Base-by-base conservation (phyloP, 2,888 invertebrate genomes). In the Epinotia ramella region DNA sequence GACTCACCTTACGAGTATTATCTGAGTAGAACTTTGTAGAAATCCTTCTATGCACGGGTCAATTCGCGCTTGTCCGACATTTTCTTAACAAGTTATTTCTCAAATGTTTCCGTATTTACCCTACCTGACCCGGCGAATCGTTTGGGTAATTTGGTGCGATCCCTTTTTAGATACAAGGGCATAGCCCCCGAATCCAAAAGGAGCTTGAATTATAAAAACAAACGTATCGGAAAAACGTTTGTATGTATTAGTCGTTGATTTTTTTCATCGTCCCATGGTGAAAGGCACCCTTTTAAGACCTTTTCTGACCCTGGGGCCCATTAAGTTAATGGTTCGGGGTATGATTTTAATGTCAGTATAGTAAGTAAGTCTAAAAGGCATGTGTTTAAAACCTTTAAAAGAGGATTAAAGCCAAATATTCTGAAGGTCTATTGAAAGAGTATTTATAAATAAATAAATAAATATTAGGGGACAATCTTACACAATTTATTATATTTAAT, bases 171-270 rank as follows among this genome's bases (percentile, higher is more conserved):
- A 40, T 49, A 60, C 28, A 12, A 53, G 46, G 20, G 24, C 24
- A 44, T 57, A 44, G 20, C 5, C 13, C 46, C 63, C 33, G 64
- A 73, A 68, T 65, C 46, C 63, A 46, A 64, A 73, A 53, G 40
- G 68, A 59, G 44, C 57, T 60, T 60, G 69, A 18, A 66, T 75
- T 70, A 49, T 64, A 65, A 70, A 73, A 65, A 66, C 65, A 59
- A 74, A 74, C 57, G 69, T 70, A 70, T 65, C 49, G 70, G 65
- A 65, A 69, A 70, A 70, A 6, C 74, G 65, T 71, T 75, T 71
- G 75, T 66, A 75, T 75, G 70, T 53, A 56, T 75, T 65, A 70
- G 24, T 18, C 24, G 49, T 40, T 53, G 49, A 57, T 53, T 62
- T 69, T 64, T 57, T 59, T 65, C 70, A 70, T 57, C 33, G 63